Conservation (phyloP, 2,113 vertebrate species). For the Symphodus melops region DNA sequence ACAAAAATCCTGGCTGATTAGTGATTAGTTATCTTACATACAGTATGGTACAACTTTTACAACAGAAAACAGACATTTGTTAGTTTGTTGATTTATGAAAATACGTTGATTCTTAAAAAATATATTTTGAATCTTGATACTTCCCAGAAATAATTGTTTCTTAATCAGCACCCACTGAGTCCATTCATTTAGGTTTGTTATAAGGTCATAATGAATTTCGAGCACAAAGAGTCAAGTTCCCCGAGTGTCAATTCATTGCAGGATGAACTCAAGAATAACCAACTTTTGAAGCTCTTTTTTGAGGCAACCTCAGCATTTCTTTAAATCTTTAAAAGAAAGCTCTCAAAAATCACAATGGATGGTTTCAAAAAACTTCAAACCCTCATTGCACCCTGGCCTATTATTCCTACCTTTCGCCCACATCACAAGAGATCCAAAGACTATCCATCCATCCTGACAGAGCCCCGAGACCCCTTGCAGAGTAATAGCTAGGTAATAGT, state of each 20-base stretch:
- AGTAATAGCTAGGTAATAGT: constrained; percentile 63
- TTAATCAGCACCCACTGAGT: no score
- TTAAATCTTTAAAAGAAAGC: constrained; percentile 36
- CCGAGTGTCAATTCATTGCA: not conserved
- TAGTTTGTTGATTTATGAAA: no score
- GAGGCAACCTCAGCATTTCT: constrained; percentile 6
- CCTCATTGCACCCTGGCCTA: constrained; percentile 29
- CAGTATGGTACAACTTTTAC: no score
- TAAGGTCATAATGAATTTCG: not conserved
- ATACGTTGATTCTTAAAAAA: no score
- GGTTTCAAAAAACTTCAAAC: constrained; percentile 53
- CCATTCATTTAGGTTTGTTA: not conserved
- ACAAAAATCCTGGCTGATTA: no score
- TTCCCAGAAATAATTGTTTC: no score
- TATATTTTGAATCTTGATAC: no score
- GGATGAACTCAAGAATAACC: constrained; percentile 1
- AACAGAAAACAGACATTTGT: no score
- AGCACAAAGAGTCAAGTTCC: not conserved
- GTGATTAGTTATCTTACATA: no score
- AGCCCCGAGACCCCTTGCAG: constrained; percentile 37
- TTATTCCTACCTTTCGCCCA: constrained; percentile 51
- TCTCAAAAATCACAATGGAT: constrained; percentile 30
- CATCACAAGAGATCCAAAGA: constrained; percentile 53
- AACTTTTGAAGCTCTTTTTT: not conserved
- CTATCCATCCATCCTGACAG: constrained; percentile 50